These are phyloP conservation scores for Aleiodes sp. DNA, from an alignment of 1,140 invertebrate species.

Conservation along the genomic window DNA sequence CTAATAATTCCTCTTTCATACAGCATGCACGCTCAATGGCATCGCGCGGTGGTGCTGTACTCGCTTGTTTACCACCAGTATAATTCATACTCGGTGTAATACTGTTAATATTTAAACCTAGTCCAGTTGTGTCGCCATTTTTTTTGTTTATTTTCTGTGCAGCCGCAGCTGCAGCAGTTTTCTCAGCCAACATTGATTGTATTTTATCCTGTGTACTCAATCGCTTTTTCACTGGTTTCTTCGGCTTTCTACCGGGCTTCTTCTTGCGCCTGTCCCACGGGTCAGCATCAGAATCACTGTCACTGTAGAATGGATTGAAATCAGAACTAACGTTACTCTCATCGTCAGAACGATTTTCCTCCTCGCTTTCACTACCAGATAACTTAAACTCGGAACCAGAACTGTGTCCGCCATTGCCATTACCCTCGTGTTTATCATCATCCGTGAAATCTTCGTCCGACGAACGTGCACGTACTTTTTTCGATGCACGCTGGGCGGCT, in stretches of 20 bases:
- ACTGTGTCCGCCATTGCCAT: slow-evolving; percentile 61
- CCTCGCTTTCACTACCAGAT: slow-evolving; percentile 69
- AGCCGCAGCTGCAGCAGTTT: slow-evolving; percentile 47
- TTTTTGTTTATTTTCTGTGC: slow-evolving; percentile 45
- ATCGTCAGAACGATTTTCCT: slow-evolving; percentile 69
- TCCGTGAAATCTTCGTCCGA: slow-evolving; percentile 72
- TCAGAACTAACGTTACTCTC: slow-evolving; percentile 79
- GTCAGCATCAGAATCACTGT: slow-evolving; percentile 86
- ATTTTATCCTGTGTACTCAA: slow-evolving; percentile 81
- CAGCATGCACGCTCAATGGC: slow-evolving; percentile 86
- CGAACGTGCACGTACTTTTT: slow-evolving; percentile 73
- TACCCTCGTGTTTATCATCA: slow-evolving; percentile 66
- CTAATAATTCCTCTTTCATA: slow-evolving; percentile 93
- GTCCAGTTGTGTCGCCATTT: slow-evolving; percentile 49
- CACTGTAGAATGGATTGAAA: slow-evolving; percentile 88
- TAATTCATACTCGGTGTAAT: slow-evolving; percentile 20
- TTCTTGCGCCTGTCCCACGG: slow-evolving; percentile 84
- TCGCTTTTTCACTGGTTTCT: slow-evolving; percentile 73
- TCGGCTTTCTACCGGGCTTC: slow-evolving; percentile 76
- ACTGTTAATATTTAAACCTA: slow-evolving; percentile 10
- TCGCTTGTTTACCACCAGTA: slow-evolving; percentile 8
- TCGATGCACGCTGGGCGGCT: slow-evolving; percentile 75
- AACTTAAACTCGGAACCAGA: slow-evolving; percentile 73
- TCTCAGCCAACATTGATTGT: slow-evolving; percentile 72
- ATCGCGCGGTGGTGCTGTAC: slow-evolving; percentile 74